Evolutionary conservation across 2,113 vertebrate species (phyloP).

Genomic region (Gallinago paraguaiae): DNA sequence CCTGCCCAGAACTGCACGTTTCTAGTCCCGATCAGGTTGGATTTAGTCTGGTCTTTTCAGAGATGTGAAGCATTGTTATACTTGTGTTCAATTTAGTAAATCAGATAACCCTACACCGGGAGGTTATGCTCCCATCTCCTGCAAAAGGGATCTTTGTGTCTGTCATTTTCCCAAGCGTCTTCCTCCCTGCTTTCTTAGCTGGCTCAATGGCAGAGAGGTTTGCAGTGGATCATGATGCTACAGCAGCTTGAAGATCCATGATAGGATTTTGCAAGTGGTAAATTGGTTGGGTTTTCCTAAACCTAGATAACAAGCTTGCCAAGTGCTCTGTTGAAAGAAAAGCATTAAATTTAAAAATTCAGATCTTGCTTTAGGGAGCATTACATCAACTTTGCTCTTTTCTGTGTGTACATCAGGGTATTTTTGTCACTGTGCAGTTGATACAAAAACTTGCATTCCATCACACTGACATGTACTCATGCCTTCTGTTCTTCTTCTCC

Average conservation of each 20-base stretch:
- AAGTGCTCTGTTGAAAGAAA: neutral
- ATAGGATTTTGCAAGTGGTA: neutral
- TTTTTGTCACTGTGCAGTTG: neutral
- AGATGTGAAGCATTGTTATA: neutral
- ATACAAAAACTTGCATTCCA: neutral
- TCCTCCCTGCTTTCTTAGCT: neutral
- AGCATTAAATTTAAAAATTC: neutral
- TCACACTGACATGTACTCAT: neutral
- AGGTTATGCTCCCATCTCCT: neutral
- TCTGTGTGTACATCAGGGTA: neutral
- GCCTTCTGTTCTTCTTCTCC: neutral
- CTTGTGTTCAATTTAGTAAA: neutral
- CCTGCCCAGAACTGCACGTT: neutral
- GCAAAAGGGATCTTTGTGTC: neutral
- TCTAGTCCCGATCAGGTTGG: neutral
- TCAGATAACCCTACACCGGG: neutral
- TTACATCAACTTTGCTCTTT: neutral
- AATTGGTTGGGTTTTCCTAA: neutral
- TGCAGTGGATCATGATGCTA: neutral
- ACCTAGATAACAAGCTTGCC: neutral
- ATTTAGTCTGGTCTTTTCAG: neutral
- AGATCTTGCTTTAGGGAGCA: neutral
- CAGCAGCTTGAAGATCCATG: neutral
- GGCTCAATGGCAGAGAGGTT: neutral
- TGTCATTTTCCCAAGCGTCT: neutral